phyloP scores from a whole-genome alignment of 2,888 invertebrate species.

The Tolmerus cingulatus region DNA sequence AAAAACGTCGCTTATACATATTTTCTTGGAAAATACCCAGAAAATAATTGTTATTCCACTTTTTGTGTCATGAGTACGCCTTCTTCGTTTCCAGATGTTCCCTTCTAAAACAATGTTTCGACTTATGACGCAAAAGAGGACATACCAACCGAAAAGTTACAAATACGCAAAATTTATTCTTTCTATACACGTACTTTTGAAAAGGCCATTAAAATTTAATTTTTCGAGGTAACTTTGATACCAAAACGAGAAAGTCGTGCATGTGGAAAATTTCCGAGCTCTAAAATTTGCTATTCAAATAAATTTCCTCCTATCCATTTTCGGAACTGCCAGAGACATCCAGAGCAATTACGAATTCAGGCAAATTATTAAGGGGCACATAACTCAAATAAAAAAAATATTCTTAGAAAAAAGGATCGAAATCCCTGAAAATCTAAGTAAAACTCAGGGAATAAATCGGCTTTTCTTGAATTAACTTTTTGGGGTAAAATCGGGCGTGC shows the following conservation, averaged over 20 bases:
- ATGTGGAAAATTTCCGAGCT: not conserved
- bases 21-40: no score
- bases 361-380: not conserved
- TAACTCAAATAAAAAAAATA: not conserved
- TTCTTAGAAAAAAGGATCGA: not conserved
- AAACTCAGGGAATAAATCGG: not conserved
- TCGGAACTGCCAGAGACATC: not conserved
- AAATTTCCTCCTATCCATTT: not conserved
- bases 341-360: not conserved
- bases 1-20: no score
- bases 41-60: no score
- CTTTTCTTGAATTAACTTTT: not conserved
- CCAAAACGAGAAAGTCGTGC: not conserved
- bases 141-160: not conserved
- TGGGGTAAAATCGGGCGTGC: not conserved
- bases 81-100: not conserved
- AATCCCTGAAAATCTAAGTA: not conserved
- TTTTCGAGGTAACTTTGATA: not conserved
- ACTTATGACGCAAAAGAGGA: not conserved
- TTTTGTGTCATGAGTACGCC: no score
- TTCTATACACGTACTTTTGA: not conserved
- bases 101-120: not conserved
- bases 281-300: not conserved
- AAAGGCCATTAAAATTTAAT: not conserved
- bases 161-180: not conserved